Conservation (phyloP, 2,113 vertebrate genomes). For the Phylloscopus whistleri region DNA sequence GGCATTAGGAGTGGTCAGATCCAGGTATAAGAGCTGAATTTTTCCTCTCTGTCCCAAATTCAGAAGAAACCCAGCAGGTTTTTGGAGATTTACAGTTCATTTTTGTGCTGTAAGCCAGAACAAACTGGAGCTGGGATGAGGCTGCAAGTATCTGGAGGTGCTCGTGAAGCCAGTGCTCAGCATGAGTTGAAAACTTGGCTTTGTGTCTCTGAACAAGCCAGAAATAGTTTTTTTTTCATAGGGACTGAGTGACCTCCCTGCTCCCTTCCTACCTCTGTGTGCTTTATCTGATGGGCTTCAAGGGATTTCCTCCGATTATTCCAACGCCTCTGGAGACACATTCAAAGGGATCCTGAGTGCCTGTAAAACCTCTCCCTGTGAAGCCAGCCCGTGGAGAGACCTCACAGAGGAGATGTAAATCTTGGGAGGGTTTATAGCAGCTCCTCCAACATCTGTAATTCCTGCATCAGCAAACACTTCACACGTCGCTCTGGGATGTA, state of each 20-base stretch:
- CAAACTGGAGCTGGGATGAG: background rate
- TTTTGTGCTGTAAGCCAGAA: background rate
- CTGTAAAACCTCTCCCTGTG: constrained; percentile 37
- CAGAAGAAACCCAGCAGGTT: background rate
- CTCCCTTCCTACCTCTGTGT: background rate
- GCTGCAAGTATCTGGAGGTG: background rate
- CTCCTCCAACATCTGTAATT: background rate
- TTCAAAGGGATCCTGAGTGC: background rate
- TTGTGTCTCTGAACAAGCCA: background rate
- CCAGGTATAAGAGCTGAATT: background rate
- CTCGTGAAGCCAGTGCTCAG: background rate
- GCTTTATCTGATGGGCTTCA: background rate
- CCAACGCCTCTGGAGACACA: constrained; percentile 10
- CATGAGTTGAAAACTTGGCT: background rate
- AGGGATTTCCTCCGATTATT: background rate
- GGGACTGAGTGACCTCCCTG: background rate
- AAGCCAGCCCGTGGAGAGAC: background rate
- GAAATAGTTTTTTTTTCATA: background rate
- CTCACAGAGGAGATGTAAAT: background rate
- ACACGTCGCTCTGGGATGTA: background rate
- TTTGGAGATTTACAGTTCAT: background rate
- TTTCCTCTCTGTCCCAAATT: background rate
- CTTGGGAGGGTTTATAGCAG: background rate
- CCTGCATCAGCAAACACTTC: constrained; percentile 4
- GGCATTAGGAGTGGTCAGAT: background rate